These are phyloP conservation scores for Plebejus melissa DNA, from an alignment of 2,888 invertebrate species.

Conservation along the genomic window DNA sequence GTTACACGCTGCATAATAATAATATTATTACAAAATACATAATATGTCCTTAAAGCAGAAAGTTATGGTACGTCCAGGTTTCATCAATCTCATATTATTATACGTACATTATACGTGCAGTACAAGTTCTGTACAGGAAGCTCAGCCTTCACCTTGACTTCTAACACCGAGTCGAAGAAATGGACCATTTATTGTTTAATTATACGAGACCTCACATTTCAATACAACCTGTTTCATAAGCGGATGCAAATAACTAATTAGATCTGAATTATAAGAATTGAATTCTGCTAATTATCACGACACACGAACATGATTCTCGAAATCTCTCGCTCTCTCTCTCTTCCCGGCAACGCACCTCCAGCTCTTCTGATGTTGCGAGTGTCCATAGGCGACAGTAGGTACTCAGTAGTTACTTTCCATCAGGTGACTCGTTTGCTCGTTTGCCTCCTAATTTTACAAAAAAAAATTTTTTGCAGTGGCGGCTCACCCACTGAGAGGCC, in stretches of 20 bases:
- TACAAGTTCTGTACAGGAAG: background rate
- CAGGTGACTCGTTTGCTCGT: no score
- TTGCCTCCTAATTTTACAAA: no score
- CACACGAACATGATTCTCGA: background rate
- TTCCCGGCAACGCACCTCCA: no score
- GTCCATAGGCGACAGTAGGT: no score
- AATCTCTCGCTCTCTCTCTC: background rate
- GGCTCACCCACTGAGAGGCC: no score
- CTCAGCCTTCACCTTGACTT: conserved; percentile 5
- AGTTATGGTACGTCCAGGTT: background rate
- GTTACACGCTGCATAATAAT: no score
- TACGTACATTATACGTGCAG: no score
- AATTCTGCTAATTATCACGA: background rate
- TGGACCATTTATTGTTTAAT: background rate
- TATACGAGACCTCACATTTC: background rate
- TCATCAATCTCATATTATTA: background rate
- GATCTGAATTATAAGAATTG: background rate
- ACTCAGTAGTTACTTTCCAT: no score
- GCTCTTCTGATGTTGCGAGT: no score
- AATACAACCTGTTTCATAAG: conserved; percentile 6
- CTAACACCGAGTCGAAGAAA: conserved; percentile 1
- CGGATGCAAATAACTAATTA: background rate
- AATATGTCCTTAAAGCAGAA: background rate
- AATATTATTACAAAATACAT: no score
- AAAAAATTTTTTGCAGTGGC: no score